Evolutionary conservation across 1,140 invertebrate genomes (phyloP).

Genomic region (Brachionus calyciflorus): DNA sequence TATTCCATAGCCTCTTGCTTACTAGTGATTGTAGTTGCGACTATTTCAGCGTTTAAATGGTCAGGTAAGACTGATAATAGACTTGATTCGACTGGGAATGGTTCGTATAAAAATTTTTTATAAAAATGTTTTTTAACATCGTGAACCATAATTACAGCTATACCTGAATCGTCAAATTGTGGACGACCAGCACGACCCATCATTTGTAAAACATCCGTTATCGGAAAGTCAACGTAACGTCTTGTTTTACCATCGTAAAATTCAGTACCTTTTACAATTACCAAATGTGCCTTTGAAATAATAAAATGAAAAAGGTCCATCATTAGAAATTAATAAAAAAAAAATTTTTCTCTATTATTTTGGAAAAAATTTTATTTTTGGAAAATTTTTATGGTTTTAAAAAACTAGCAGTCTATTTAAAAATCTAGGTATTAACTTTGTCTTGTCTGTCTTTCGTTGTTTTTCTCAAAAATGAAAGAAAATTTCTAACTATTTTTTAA

Average conservation of each 20-base stretch:
- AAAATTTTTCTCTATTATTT: slow-evolving; percentile 95
- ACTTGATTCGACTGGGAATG: slow-evolving; percentile 95
- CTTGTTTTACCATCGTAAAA: slow-evolving; percentile 95
- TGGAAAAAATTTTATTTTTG: too few relatives aligned
- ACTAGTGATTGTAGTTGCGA: slow-evolving; percentile 82
- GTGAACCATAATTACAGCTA: slow-evolving; percentile 93
- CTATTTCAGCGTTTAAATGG: slow-evolving; percentile 95
- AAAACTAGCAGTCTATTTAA: too few relatives aligned
- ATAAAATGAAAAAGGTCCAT: too few relatives aligned
- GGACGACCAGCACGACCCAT: slow-evolving; percentile 95
- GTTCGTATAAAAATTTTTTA: slow-evolving; percentile 97
- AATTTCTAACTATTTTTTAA: too few relatives aligned
- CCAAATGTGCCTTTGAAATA: slow-evolving; percentile 85
- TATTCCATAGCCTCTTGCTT: slow-evolving; percentile 95
- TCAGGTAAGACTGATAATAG: slow-evolving; percentile 84
- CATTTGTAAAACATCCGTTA: slow-evolving; percentile 94
- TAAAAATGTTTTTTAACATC: slow-evolving; percentile 99
- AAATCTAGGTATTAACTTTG: too few relatives aligned
- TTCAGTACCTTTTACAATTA: slow-evolving; percentile 73
- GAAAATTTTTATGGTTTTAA: too few relatives aligned
- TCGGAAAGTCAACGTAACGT: slow-evolving; percentile 97
- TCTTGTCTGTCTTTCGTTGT: too few relatives aligned
- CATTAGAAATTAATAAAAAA: slow-evolving; percentile 84
- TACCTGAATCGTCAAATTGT: slow-evolving; percentile 88
- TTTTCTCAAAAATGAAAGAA: too few relatives aligned